Conservation (phyloP, 2,888 invertebrate species). For the Stramonita haemastoma region DNA sequence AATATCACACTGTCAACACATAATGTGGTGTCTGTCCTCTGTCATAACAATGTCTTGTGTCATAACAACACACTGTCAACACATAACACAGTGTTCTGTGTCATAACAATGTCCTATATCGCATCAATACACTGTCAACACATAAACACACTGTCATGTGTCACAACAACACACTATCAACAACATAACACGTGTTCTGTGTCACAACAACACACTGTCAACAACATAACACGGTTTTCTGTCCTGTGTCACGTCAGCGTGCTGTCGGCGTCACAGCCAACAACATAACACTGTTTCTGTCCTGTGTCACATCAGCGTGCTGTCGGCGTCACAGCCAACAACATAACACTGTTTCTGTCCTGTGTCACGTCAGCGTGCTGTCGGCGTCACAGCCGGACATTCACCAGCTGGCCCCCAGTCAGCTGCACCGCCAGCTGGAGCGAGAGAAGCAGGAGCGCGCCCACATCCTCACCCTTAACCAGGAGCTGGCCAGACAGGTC, state of each 20-base stretch:
- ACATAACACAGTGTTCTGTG: too few species aligned
- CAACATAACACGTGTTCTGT: too few species aligned
- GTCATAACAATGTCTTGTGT: too few species aligned
- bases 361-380: constrained; percentile 62
- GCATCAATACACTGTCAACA: too few species aligned
- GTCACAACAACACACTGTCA: too few species aligned
- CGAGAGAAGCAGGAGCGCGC: constrained; percentile 93
- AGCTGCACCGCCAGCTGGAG: constrained; percentile 85
- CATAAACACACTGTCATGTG: too few species aligned
- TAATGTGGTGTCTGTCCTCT: too few species aligned
- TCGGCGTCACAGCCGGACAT: constrained; percentile 71
- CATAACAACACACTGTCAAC: too few species aligned
- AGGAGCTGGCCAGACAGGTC: constrained; percentile 88
- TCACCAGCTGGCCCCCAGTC: constrained; percentile 68
- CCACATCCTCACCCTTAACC: constrained; percentile 92
- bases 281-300: not conserved
- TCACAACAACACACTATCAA: too few species aligned
- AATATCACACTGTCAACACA: too few species aligned
- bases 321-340: constrained; percentile 67
- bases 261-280: constrained; percentile 67
- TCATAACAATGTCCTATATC: too few species aligned
- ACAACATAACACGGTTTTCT: too few species aligned
- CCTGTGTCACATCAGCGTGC: constrained; percentile 57
- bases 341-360: not conserved
- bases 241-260: constrained; percentile 38